Evolutionary conservation across 2,797 vertebrate genomes (phyloP), one percentile per base, ranked within the genome.

Genomic region (Cuculus canorus): DNA sequence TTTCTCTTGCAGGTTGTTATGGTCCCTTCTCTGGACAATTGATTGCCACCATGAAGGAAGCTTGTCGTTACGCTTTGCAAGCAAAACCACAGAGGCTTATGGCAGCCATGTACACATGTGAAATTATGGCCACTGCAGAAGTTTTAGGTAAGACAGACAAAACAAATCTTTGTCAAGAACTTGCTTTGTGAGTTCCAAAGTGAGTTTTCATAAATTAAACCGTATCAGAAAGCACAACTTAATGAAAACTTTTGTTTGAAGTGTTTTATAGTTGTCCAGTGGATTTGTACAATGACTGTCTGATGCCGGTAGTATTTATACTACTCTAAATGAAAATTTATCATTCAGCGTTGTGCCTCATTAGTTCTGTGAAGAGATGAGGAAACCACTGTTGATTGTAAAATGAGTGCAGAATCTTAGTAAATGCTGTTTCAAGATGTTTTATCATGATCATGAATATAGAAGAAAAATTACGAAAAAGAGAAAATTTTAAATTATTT

Each of bases 91-190:
- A 99, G 97, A 98, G 99, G 10, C 98, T 99, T 30, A 99, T 99
- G 99, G 99, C 99, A 8, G 99, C 99, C 4, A 99, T 99, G 99
- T 99, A 99, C 91, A 99, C 99, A 0, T 99, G 99, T 54, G 99
- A 99, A 87, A 99, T 99, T 89, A 99, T 99, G 98, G 98, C 99
- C 72, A 99, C 99, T 4, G 98, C 98, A 3, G 99, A 99, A 19
- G 99, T 99, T 48, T 95, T 99, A 13, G 99, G 99, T 99, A 98
- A 99, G 99, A 82, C 22, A 1, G 2, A 33, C 23, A 48, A 68
- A 65, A 54, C 12, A 73, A 90, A 47, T 17, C 27, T 66, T 54
- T 72, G 43, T 57, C 32, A 53, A 41, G 39, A 87, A 41, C 68
- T 89, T 93, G 9, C 17, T 65, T 84, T 70, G 35, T 35, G 47